Base-by-base conservation (phyloP, 2,888 invertebrate species). In the Rhorus exstirpatorius region DNA sequence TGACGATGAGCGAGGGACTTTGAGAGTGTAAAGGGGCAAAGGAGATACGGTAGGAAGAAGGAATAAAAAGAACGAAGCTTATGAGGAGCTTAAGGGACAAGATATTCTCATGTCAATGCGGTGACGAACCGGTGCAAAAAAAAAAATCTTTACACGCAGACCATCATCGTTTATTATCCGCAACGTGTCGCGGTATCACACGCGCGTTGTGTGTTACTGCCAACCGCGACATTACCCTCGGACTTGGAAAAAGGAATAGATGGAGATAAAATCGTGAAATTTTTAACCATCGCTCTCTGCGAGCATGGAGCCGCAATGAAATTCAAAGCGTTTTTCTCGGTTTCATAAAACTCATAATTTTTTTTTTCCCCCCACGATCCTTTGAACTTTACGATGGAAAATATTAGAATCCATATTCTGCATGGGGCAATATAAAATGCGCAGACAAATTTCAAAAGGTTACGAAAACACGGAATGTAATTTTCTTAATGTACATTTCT, bases 31-130 rank as follows among this genome's bases (percentile, higher is more conserved):
- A 58, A 38, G 74, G 61, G 51, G n/a, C 10, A 68, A 77, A 49
- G 17, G 17, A 26, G 68, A 65, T 58, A 76, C 31, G 17, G 46
- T 12, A 46, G 19, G 24, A 21, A 55, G 35, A 61, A 38, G 26
- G 1, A 46, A 38, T 41, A 1, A 35, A 49, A 46, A 63, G 21
- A 51, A 7, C 24, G 10, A 61, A 26, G 51, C 17, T 67, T 49
- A 17, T 35, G 63, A 24, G 35, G 44, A 72, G 61, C 55, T 75
- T 55, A 17, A 75, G 65, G 65, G 51, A 74, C 12, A 38, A 41
- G 65, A 65, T 58, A 21, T 67, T 67, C 51, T 67, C 55, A 14
- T 76, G 75, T 75, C 58, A 76, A 72, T 51, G 72, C 61, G n/a
- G n/a, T 61, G 60, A 60, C 19, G 7, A 24, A 19, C 12, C n/a